phyloP scores from a whole-genome alignment of 2,888 invertebrate species.

The Steinernema scapterisci region DNA sequence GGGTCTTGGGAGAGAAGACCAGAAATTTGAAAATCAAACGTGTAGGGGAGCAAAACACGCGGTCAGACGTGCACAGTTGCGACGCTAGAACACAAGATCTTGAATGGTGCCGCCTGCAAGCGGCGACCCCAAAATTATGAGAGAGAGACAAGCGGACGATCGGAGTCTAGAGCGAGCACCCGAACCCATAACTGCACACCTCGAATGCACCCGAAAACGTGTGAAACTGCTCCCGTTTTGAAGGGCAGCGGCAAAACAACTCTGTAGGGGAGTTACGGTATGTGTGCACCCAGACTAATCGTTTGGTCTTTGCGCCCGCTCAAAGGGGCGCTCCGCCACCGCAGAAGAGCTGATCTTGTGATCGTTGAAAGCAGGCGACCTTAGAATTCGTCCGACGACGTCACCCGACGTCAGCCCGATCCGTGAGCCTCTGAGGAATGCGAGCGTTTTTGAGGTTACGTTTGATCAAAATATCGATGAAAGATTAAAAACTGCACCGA shows the following conservation, averaged over 20 bases:
- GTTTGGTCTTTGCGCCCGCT: constrained; percentile 30
- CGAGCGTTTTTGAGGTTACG: background rate
- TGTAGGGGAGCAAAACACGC: constrained; percentile 24
- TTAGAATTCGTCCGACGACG: constrained; percentile 8
- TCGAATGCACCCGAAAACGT: no score
- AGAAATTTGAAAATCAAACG: constrained; percentile 21
- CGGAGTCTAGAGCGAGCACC: no score
- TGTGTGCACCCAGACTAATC: constrained; percentile 28
- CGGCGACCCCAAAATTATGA: no score
- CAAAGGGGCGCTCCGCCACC: background rate
- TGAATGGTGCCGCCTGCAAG: no score
- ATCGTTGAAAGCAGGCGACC: constrained; percentile 25
- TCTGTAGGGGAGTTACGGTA: background rate
- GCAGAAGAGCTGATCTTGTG: background rate
- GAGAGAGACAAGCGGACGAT: no score
- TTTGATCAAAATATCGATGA: constrained; percentile 1
- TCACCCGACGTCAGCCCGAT: constrained; percentile 15
- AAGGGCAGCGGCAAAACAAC: no score
- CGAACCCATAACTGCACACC: no score
- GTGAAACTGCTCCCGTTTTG: no score
- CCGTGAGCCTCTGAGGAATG: background rate
- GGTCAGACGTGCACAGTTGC: background rate
- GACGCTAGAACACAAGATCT: no score
- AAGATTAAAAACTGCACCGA: background rate
- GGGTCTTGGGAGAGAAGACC: background rate